Evolutionary conservation across 2,797 vertebrate genomes (phyloP).

Genomic region (Labroides dimidiatus): DNA sequence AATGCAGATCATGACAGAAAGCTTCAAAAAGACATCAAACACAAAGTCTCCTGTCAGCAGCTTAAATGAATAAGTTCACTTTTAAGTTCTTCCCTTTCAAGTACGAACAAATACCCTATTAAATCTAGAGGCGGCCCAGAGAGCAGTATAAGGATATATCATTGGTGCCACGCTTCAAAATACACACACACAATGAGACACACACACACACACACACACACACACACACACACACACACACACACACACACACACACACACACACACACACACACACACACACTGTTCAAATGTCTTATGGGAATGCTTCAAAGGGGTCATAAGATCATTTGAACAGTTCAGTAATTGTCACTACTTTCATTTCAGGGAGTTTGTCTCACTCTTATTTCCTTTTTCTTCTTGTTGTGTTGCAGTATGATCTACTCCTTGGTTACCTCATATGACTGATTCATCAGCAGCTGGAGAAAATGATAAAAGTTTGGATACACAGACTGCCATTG

Average conservation of each 20-base stretch:
- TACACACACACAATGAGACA: slow-evolving; percentile 5
- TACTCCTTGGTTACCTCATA: slow-evolving; percentile 97
- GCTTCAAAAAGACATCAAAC: slow-evolving; percentile 26
- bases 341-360: slow-evolving; percentile 14
- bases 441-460: slow-evolving; percentile 70
- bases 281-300: neutral
- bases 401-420: slow-evolving; percentile 93
- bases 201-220: neutral
- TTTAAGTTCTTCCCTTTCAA: slow-evolving; percentile 14
- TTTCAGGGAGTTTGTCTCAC: slow-evolving; percentile 28
- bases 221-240: neutral
- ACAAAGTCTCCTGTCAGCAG: slow-evolving; percentile 28
- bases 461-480: slow-evolving; percentile 24
- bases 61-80: slow-evolving; percentile 27
- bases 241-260: no score
- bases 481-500: slow-evolving; percentile 44
- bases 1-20: slow-evolving; percentile 7
- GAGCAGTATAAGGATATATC: slow-evolving; percentile 25
- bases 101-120: slow-evolving; percentile 13
- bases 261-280: no score
- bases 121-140: slow-evolving; percentile 7
- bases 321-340: slow-evolving; percentile 12
- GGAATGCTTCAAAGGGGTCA: slow-evolving; percentile 7
- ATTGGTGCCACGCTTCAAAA: slow-evolving; percentile 20
- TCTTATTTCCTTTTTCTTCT: slow-evolving; percentile 48